These are phyloP conservation scores for Drosophila yakuba DNA, from an alignment of 1,140 invertebrate genomes.

Conservation along the genomic window DNA sequence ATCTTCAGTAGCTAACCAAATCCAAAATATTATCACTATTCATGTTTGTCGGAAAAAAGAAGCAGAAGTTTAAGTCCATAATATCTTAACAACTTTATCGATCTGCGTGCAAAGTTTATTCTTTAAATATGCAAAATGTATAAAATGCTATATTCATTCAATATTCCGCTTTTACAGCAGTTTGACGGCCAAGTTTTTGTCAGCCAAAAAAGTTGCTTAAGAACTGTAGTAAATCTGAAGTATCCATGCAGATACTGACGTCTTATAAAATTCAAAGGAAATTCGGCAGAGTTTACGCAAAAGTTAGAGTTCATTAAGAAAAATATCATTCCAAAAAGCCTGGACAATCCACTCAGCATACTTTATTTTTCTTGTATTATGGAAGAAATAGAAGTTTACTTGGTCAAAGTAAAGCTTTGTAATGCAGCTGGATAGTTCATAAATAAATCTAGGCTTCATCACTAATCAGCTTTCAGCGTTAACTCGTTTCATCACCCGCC, in stretches of 20 bases:
- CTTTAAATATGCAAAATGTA: constrained; percentile 3
- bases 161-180: constrained; percentile 3
- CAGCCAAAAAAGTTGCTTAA: constrained; percentile 14
- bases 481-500: constrained; percentile 11
- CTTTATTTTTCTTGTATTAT: too few species aligned
- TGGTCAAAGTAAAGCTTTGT: too few species aligned
- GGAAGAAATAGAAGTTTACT: too few species aligned
- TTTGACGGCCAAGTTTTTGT: constrained; percentile 13
- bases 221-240: constrained; percentile 8
- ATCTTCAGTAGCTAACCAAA: background rate
- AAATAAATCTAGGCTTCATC: background rate
- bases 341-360: too few species aligned
- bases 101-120: background rate
- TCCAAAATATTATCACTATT: background rate
- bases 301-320: too few species aligned
- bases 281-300: too few species aligned
- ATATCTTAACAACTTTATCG: background rate
- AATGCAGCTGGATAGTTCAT: background rate
- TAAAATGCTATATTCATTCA: constrained; percentile 2
- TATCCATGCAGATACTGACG: constrained; percentile 3
- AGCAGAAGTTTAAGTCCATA: background rate
- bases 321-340: too few species aligned
- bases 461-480: background rate
- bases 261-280: too few species aligned
- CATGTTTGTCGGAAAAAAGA: background rate